Base-by-base conservation (phyloP, 2,888 invertebrate species). In the Agrilus mali region DNA sequence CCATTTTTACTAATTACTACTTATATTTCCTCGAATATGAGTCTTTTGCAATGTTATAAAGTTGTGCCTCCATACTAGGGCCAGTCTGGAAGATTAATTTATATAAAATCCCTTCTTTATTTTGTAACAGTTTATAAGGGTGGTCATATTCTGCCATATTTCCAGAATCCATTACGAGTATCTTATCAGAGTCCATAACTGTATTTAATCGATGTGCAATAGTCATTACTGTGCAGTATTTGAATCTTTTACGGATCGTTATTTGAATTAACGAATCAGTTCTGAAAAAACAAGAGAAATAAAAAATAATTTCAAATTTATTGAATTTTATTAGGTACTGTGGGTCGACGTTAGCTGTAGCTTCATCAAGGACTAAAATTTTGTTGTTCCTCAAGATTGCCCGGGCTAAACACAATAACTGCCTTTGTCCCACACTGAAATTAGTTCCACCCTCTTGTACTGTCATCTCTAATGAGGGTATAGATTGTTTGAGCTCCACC, bases 191-290 rank as follows among this genome's bases (percentile, higher is more conserved):
- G 63, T 87, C 86, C 80, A 87, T 85, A 40, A 87, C 80, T 1
- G 86, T 86, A 56, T 86, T 77, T 3, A 87, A 71, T 32, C 86
- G 72, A 64, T 86, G 86, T 31, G 86, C 86, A 35, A 86, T 82
- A 1, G 85, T 86, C 31, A 86, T 71, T 27, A 86, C 84, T 1
- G 85, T 84, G 59, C 84, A 85, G 14, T 75, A 69, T 2, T 70
- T 72, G 57, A 86, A 86, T 59, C 82, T 82, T 39, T 68, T 70
- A 47, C 82, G 69, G 47, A 86, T 85, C 2, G 83, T 82, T 20
- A 70, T 70, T 57, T 86, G 86, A 50, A 86, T 85, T 15, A 84
- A 60, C 1, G 72, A 74, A 56, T 85, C 84, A 34, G 84, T 85
- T 16, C 27, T 27, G 10, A 27, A 27, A 27, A 3, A n/a, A n/a